A percentile compares a stretch with the other conserved stretches of the same genome.
Evolutionary conservation across 2,797 vertebrate species (phyloP).

Genomic region (Gymnopithys bicolor): DNA sequence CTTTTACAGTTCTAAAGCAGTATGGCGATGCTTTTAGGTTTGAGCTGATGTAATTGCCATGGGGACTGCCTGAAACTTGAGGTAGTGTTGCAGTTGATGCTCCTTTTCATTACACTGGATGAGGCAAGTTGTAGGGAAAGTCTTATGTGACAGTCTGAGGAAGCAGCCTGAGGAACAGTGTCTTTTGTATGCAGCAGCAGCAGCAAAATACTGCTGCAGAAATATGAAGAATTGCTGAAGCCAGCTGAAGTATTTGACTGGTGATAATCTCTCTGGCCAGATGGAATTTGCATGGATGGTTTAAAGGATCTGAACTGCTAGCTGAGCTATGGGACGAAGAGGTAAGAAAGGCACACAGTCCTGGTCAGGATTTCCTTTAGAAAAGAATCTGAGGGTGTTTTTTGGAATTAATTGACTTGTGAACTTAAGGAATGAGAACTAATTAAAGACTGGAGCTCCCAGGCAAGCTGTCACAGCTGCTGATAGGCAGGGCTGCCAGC

Average conservation of each 20-base stretch:
- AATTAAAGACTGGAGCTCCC: constrained; percentile 43
- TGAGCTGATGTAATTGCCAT: neutral
- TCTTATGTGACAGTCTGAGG: neutral
- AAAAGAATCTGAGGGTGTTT: neutral
- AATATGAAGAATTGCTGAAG: constrained; percentile 27
- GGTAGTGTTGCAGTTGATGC: neutral
- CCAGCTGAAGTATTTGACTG: constrained; percentile 1
- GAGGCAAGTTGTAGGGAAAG: neutral
- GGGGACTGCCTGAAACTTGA: neutral
- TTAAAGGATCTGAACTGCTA: constrained; percentile 1
- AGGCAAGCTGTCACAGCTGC: constrained; percentile 46
- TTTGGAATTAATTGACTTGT: constrained; percentile 52
- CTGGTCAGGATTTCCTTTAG: neutral
- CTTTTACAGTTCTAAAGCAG: neutral
- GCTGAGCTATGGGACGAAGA: constrained; percentile 11
- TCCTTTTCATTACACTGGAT: neutral
- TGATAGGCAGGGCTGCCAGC: constrained; percentile 25
- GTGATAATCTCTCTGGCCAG: neutral
- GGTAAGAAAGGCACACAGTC: neutral
- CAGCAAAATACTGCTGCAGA: constrained; percentile 4
- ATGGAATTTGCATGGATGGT: constrained; percentile 24
- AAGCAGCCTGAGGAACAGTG: neutral
- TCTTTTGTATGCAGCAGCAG: neutral
- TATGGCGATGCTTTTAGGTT: neutral
- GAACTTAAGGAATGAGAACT: constrained; percentile 57